Conservation (phyloP, 2,113 vertebrate genomes). For the Hiodon tergisus region DNA sequence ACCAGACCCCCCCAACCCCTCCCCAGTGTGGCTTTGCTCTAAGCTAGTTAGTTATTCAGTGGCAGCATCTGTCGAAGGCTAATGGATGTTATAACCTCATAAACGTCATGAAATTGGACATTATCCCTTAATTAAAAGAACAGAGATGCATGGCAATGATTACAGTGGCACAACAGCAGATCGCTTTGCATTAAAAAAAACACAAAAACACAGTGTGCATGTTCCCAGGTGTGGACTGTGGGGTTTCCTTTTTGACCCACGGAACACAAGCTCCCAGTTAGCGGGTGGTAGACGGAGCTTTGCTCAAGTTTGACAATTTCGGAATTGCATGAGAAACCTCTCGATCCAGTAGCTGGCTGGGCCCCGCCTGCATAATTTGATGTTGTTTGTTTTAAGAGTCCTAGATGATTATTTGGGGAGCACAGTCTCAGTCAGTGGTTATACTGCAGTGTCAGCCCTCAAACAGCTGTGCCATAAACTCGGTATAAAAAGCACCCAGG, state of each 20-base stretch:
- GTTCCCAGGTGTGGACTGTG: background rate
- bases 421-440: constrained; percentile 44
- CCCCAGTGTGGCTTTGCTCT: constrained; percentile 40
- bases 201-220: background rate
- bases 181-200: constrained; percentile 32
- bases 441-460: constrained; percentile 43
- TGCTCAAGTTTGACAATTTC: background rate
- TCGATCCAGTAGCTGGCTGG: background rate
- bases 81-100: constrained; percentile 79
- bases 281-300: background rate
- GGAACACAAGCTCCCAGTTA: background rate
- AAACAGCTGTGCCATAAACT: constrained; percentile 65
- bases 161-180: constrained; percentile 54
- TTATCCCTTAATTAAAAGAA: constrained; percentile 79
- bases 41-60: constrained; percentile 65
- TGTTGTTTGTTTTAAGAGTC: constrained; percentile 35
- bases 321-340: background rate
- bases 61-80: constrained; percentile 71
- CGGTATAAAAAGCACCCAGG: constrained; percentile 54
- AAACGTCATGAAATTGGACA: constrained; percentile 76
- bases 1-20: constrained; percentile 28
- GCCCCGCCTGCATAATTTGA: background rate
- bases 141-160: constrained; percentile 73
- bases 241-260: background rate
- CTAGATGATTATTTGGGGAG: constrained; percentile 54